Conservation (phyloP, 2,113 vertebrate species). For the Tychaedon coryphoeus region DNA sequence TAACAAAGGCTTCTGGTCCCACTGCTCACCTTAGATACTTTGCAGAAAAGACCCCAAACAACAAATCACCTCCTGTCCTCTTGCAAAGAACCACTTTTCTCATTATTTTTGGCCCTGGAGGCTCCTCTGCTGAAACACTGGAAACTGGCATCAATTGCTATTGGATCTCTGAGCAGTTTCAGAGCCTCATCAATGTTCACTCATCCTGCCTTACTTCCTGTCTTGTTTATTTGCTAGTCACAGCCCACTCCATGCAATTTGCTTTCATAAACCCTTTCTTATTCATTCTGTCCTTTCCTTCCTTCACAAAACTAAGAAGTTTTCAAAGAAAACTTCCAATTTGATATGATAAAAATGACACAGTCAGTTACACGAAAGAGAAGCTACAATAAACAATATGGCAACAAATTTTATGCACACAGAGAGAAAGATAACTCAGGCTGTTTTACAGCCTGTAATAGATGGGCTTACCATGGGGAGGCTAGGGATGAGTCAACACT, state of each 20-base stretch:
- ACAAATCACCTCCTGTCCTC: neutral
- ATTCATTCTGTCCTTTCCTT: neutral
- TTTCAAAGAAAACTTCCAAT: neutral
- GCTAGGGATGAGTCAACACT: conserved; percentile 31
- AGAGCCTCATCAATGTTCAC: neutral
- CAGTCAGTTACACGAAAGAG: neutral
- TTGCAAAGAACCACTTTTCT: neutral
- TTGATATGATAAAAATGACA: neutral
- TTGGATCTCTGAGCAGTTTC: neutral
- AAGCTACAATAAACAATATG: neutral
- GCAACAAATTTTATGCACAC: neutral
- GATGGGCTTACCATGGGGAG: conserved; percentile 13
- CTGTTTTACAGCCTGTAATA: conserved; percentile 21
- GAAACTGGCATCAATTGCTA: neutral
- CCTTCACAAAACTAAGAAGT: neutral
- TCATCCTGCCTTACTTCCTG: neutral
- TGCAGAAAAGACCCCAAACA: neutral
- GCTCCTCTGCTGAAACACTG: neutral
- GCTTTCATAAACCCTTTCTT: neutral
- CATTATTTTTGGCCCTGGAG: neutral
- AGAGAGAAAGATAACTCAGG: neutral
- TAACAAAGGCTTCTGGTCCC: neutral
- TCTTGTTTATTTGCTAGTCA: neutral
- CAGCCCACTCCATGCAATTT: neutral
- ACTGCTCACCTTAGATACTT: neutral